Percentiles rank a stretch among this genome's conserved stretches.
These are phyloP conservation scores for Uloborus plumipes DNA, from an alignment of 2,888 invertebrate species.

Conservation along the genomic window DNA sequence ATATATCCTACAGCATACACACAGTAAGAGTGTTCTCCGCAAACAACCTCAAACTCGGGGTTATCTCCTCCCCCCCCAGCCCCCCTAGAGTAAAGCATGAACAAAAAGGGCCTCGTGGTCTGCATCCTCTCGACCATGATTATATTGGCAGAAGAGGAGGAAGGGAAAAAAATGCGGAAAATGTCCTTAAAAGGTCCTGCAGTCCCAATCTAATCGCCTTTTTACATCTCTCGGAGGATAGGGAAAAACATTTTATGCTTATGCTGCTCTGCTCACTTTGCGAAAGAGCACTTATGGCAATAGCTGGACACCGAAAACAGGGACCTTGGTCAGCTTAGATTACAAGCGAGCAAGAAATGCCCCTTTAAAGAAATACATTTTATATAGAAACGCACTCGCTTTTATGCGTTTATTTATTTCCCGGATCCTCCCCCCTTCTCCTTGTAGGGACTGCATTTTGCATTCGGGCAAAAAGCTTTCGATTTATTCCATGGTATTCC, in stretches of 20 bases:
- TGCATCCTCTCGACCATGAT: slow-evolving; percentile 37
- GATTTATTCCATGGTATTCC: slow-evolving; percentile 11
- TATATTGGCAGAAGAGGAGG: slow-evolving; percentile 16
- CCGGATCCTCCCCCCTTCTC: slow-evolving; percentile 11
- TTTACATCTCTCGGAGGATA: slow-evolving; percentile 52
- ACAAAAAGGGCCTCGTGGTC: no score
- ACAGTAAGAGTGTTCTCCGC: no score
- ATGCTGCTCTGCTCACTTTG: slow-evolving; percentile 47
- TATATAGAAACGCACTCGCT: slow-evolving; percentile 49
- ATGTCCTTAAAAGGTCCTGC: slow-evolving; percentile 46
- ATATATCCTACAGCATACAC: no score
- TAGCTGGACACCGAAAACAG: slow-evolving; percentile 42
- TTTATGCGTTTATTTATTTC: slow-evolving; percentile 52
- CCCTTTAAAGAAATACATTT: slow-evolving; percentile 61
- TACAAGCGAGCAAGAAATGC: slow-evolving; percentile 40
- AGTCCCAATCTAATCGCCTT: slow-evolving; percentile 60
- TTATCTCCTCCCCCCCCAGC: no score
- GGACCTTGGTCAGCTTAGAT: slow-evolving; percentile 59
- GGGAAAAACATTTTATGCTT: slow-evolving; percentile 56
- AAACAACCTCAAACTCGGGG: no score
- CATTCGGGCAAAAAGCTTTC: slow-evolving; percentile 62
- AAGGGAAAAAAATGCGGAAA: slow-evolving; percentile 13
- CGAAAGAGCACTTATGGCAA: slow-evolving; percentile 61
- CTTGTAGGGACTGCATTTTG: slow-evolving; percentile 29
- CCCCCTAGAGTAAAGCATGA: no score